Evolutionary conservation across 1,140 invertebrate species (phyloP).

Genomic region (Brachionus sp.): DNA sequence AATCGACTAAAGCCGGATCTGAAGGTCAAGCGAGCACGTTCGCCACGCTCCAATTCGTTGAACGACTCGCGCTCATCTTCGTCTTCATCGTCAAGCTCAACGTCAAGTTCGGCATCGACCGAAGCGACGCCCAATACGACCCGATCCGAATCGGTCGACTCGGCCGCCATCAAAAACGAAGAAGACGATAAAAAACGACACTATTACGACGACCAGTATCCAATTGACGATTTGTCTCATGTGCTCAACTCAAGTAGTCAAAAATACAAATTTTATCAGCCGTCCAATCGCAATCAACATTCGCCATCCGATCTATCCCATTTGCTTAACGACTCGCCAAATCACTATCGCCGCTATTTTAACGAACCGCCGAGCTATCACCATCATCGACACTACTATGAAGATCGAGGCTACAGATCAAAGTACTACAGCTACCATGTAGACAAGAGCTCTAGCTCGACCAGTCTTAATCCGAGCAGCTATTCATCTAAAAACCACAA

Average conservation of each 20-base stretch:
- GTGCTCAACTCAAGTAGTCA: not conserved
- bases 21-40: not conserved
- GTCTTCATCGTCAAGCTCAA: not conserved
- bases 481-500: not conserved
- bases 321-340: not conserved
- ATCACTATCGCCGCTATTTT: not conserved
- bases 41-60: slow-evolving; percentile 1
- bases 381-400: slow-evolving; percentile 23
- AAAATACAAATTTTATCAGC: not conserved
- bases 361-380: not conserved
- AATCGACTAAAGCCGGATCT: not conserved
- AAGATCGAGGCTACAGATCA: not conserved
- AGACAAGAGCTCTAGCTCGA: slow-evolving; percentile 9
- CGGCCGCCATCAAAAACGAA: not conserved
- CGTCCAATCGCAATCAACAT: not conserved
- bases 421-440: slow-evolving; percentile 1
- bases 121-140: not conserved
- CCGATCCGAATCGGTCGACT: slow-evolving; percentile 16
- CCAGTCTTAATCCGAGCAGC: not conserved
- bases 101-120: not conserved
- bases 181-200: slow-evolving; percentile 17
- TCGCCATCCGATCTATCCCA: slow-evolving; percentile 1
- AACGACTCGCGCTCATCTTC: slow-evolving; percentile 23
- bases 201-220: not conserved
- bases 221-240: not conserved